Evolutionary conservation across 2,113 vertebrate species (phyloP).

Genomic region (Melanerpes aurifrons): DNA sequence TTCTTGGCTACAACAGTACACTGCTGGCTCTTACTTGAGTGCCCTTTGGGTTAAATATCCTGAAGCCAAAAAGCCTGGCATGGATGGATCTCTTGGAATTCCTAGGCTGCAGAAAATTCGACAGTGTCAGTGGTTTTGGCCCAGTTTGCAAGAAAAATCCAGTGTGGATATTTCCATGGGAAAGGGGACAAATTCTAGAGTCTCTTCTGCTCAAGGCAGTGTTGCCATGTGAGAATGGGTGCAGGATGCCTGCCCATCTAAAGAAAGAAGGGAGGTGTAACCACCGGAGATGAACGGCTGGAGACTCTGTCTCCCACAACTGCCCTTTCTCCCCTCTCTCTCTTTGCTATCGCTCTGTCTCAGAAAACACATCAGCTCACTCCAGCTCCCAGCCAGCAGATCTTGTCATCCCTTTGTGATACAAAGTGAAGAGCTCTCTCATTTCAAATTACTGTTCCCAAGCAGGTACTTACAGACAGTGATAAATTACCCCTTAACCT

Average conservation of each 20-base stretch:
- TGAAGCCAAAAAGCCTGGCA: not conserved
- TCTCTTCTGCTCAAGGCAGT: not conserved
- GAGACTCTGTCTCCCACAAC: accelerated
- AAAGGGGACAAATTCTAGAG: not conserved
- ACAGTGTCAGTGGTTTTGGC: not conserved
- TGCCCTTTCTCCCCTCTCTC: not conserved
- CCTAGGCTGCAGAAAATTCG: not conserved
- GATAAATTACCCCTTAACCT: conserved; percentile 30
- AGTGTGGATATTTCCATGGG: not conserved
- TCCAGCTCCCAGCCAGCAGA: not conserved
- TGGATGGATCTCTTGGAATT: not conserved
- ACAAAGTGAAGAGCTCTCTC: not conserved
- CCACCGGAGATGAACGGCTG: not conserved
- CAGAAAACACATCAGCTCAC: not conserved
- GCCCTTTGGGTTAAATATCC: not conserved
- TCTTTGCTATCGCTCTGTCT: not conserved
- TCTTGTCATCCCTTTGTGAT: not conserved
- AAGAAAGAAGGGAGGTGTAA: not conserved
- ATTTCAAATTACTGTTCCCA: not conserved
- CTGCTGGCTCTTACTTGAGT: not conserved
- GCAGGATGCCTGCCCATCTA: not conserved
- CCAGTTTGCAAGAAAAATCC: not conserved
- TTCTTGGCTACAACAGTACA: too few relatives aligned
- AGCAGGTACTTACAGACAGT: not conserved
- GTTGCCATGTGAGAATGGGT: not conserved